These are phyloP conservation scores for Craseonycteris thonglongyai DNA, from an alignment of 2,113 vertebrate species.

Conservation along the genomic window DNA sequence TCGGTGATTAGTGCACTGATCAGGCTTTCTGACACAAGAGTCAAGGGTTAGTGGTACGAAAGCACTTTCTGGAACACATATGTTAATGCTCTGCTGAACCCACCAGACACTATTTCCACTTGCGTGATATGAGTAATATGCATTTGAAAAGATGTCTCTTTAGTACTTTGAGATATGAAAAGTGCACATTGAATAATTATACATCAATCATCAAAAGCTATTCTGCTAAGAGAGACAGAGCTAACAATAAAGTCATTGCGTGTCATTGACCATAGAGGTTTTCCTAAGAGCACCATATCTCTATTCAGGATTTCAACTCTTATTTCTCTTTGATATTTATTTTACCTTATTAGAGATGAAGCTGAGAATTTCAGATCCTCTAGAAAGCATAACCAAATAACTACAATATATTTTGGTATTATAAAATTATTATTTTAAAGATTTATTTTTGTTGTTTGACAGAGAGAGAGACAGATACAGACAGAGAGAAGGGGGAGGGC, in stretches of 20 bases:
- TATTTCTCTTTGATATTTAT: background rate
- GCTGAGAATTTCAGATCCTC: background rate
- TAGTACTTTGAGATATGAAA: constrained; percentile 9
- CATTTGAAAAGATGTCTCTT: background rate
- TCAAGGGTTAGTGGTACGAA: background rate
- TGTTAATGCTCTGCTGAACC: background rate
- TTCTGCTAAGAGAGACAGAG: background rate
- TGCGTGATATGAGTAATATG: background rate
- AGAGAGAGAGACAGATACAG: too few species aligned
- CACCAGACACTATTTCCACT: background rate
- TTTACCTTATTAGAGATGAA: background rate
- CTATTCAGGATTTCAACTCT: background rate
- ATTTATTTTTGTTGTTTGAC: too few species aligned
- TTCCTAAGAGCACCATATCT: background rate
- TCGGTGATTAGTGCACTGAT: background rate
- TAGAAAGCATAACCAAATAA: background rate
- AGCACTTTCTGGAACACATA: background rate
- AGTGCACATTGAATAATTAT: background rate
- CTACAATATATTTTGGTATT: background rate
- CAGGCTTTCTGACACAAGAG: background rate
- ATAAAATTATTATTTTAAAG: background rate
- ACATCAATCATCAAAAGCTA: background rate
- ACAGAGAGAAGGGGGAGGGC: too few species aligned
- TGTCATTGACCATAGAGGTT: background rate
- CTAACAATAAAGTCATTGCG: background rate